phyloP scores from a whole-genome alignment of 1,140 invertebrate species.

The Drosophila bifasciata region DNA sequence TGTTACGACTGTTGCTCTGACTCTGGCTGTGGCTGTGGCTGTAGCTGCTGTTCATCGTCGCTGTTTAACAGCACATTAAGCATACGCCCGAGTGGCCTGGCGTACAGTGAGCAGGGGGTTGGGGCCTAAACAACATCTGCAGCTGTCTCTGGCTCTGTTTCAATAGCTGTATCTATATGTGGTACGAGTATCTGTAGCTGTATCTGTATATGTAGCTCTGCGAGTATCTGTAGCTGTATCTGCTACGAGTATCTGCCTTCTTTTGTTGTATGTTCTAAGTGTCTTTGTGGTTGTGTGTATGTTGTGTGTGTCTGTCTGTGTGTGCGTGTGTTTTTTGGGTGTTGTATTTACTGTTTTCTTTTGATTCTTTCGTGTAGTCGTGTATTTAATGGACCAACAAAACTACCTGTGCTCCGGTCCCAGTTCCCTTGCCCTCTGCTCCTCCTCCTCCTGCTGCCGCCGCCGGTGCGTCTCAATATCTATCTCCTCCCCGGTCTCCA shows the following conservation, averaged over 20 bases:
- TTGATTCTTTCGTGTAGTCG: slow-evolving; percentile 2
- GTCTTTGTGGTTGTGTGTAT: too few species aligned
- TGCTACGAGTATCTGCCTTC: too few species aligned
- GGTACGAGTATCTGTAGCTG: not conserved
- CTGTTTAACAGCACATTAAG: slow-evolving; percentile 39
- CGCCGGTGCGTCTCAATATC: slow-evolving; percentile 6
- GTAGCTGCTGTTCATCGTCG: not conserved
- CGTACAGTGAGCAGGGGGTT: too few species aligned
- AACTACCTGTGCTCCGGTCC: slow-evolving; percentile 49
- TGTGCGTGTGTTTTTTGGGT: not conserved
- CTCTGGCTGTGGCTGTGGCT: too few species aligned
- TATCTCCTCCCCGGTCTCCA: slow-evolving; percentile 52
- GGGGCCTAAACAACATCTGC: not conserved
- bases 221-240: too few species aligned
- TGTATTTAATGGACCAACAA: slow-evolving; percentile 17
- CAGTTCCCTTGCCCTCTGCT: too few species aligned
- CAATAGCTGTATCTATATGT: not conserved
- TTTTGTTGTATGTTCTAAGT: too few species aligned
- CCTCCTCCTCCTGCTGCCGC: not conserved
- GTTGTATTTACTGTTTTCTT: slow-evolving; percentile 2
- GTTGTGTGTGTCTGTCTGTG: not conserved
- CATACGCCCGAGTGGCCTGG: slow-evolving; percentile 38
- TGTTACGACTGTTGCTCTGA: too few species aligned
- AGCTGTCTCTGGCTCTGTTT: not conserved
- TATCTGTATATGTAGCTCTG: slow-evolving; percentile 6